Percentiles rank a stretch among this genome's conserved stretches.
Evolutionary conservation across 2,113 vertebrate species (phyloP).

Genomic region (Zosterops lateralis): DNA sequence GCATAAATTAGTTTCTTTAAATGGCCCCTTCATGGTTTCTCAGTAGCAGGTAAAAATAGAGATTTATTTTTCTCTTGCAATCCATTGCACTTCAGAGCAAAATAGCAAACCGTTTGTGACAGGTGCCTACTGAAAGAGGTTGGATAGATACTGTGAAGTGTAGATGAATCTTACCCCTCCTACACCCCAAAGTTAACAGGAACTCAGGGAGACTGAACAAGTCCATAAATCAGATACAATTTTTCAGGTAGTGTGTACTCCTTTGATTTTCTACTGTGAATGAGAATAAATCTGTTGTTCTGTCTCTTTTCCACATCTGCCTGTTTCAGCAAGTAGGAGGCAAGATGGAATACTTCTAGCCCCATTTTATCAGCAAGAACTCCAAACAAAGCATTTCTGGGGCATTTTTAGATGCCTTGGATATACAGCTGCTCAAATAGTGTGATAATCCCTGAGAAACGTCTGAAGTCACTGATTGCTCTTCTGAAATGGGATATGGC

Average conservation of each 20-base stretch:
- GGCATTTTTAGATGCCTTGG: not conserved
- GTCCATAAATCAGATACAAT: not conserved
- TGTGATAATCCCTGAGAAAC: constrained; percentile 38
- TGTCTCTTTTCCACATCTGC: not conserved
- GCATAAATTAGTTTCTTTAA: not conserved
- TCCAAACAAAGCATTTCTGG: constrained; percentile 17
- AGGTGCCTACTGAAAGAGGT: not conserved
- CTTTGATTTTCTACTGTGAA: not conserved
- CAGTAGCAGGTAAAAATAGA: not conserved
- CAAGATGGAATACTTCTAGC: not conserved
- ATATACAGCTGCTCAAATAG: not conserved
- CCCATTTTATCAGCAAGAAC: constrained; percentile 20
- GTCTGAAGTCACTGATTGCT: constrained; percentile 29
- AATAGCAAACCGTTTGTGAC: not conserved
- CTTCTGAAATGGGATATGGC: constrained; percentile 4
- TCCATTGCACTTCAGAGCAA: not conserved
- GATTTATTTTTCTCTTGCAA: not conserved
- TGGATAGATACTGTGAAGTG: not conserved
- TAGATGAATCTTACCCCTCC: not conserved
- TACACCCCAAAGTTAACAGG: not conserved
- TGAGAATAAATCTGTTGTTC: not conserved
- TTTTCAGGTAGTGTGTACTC: not conserved
- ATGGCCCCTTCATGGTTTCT: not conserved
- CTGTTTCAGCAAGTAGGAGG: not conserved
- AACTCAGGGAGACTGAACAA: not conserved